Percentiles rank a stretch among this genome's conserved stretches.
These are phyloP conservation scores for Paralichthys olivaceus DNA, from an alignment of 2,113 vertebrate species.

Conservation along the genomic window DNA sequence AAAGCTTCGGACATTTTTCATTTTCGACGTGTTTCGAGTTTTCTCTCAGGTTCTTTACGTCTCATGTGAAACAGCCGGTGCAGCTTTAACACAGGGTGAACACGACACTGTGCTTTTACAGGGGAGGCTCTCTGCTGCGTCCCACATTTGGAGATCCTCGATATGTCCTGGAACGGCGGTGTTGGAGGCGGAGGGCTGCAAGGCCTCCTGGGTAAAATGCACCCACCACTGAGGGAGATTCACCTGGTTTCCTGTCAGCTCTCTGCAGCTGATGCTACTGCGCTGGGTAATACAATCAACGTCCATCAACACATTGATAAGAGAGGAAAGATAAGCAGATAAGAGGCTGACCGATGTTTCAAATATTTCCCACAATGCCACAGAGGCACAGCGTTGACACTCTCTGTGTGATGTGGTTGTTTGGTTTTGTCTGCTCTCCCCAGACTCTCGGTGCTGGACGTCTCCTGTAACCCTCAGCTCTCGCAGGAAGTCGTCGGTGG, in stretches of 20 bases:
- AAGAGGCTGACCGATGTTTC: background rate
- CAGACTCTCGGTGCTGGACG: slow-evolving; percentile 84
- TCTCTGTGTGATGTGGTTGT: background rate
- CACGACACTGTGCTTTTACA: slow-evolving; percentile 47
- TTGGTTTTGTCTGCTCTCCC: slow-evolving; percentile 70
- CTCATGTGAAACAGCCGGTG: background rate
- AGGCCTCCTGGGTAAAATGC: slow-evolving; percentile 80
- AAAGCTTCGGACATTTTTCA: background rate
- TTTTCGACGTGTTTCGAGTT: background rate
- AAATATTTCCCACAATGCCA: slow-evolving; percentile 29
- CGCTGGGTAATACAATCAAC: slow-evolving; percentile 78
- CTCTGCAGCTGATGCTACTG: slow-evolving; percentile 79
- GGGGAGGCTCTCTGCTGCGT: slow-evolving; percentile 82
- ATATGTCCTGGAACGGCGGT: slow-evolving; percentile 90
- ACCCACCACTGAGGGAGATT: slow-evolving; percentile 79
- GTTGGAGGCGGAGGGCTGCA: slow-evolving; percentile 86
- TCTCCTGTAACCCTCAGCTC: slow-evolving; percentile 87
- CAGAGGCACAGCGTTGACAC: background rate
- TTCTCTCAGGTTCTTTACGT: background rate
- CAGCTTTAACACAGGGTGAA: too few relatives aligned
- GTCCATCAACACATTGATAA: background rate
- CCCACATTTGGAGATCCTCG: slow-evolving; percentile 86
- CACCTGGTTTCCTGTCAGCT: slow-evolving; percentile 87
- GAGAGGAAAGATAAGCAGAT: too few relatives aligned
- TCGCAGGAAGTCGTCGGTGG: slow-evolving; percentile 4